phyloP scores from a whole-genome alignment of 2,113 vertebrate genomes.

The Carollia perspicillata region DNA sequence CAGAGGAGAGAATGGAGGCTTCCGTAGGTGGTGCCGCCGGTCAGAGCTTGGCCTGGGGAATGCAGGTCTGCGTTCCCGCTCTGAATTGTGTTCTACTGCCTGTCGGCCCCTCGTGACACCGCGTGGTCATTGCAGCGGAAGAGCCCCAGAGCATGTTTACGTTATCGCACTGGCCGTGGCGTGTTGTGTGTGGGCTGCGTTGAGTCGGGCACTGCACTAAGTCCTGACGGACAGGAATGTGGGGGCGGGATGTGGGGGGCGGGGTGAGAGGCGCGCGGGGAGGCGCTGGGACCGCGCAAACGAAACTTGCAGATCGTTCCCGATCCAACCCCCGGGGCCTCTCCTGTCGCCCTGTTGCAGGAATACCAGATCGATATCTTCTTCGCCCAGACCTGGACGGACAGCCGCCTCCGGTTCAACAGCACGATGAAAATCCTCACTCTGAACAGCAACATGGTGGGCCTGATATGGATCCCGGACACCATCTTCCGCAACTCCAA shows the following conservation, averaged over 20 bases:
- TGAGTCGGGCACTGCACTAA: background rate
- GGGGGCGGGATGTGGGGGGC: accelerated
- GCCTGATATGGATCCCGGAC: conserved; percentile 96
- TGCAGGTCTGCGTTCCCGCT: background rate
- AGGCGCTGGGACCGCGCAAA: too few species aligned
- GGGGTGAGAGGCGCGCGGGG: accelerated
- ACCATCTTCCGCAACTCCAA: conserved; percentile 98
- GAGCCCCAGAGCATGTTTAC: background rate
- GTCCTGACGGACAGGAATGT: background rate
- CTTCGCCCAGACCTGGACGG: conserved; percentile 98
- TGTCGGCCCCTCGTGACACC: background rate
- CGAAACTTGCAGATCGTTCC: too few species aligned
- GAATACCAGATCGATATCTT: conserved; percentile 99
- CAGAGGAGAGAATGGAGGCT: background rate
- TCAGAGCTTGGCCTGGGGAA: background rate
- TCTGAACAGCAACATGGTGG: conserved; percentile 98
- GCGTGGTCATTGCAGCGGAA: background rate
- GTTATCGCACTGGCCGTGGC: background rate
- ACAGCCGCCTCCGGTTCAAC: conserved; percentile 95
- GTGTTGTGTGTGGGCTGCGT: background rate
- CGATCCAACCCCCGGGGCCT: background rate
- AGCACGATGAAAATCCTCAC: conserved; percentile 96
- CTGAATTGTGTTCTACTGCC: background rate
- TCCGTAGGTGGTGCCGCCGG: accelerated
- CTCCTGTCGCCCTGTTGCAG: conserved; percentile 75